Base-by-base conservation (phyloP, 2,888 invertebrate genomes). In the Chrysolina oricalcia region DNA sequence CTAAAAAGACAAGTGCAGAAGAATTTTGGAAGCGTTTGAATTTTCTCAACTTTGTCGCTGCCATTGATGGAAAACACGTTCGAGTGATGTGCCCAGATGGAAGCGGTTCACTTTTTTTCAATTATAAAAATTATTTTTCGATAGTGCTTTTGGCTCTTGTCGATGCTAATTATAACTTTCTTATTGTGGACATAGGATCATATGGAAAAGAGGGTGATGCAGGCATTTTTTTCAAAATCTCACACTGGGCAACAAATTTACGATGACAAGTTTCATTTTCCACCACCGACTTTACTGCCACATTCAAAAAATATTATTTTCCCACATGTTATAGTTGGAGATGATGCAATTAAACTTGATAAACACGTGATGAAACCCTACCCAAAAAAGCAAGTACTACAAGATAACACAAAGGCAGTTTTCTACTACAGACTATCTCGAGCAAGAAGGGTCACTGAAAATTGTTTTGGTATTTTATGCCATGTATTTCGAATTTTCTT, bases 271-370 rank as follows among this genome's bases (percentile, higher is more conserved):
- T 72, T 83, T 71, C 77, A 80, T 72, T 62, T 80, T 41, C 82
- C 82, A 10, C 70, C 72, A 73, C 56, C 63, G 10, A 75, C 76
- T 79, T 77, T 75, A 67, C 74, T 82, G 21, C 80, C 83, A 43
- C n/a, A n/a, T n/a, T 79, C 75, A 17, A 72, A 70, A 75, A 69
- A 77, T 40, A 48, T 66, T 41, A 48, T 21, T 67, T 53, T 41
- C 19, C 80, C 81, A 46, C 74, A 79, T 72, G 81, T 80, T 64
- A 68, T 83, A 67, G 65, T 82, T 69, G 81, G 81, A 9, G 81
- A 83, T 62, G 78, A 82, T 68, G 82, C 81, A 46, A 81, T 83
- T 76, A 63, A 78, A 17, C 72, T 81, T n/a, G 76, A 79, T 72
- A 75, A 75, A n/a, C 72, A 73, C 70, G 65, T 83, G 62, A 78